Evolutionary conservation across 2,888 invertebrate genomes (phyloP).

Genomic region (Drosophila suboccidentalis): DNA sequence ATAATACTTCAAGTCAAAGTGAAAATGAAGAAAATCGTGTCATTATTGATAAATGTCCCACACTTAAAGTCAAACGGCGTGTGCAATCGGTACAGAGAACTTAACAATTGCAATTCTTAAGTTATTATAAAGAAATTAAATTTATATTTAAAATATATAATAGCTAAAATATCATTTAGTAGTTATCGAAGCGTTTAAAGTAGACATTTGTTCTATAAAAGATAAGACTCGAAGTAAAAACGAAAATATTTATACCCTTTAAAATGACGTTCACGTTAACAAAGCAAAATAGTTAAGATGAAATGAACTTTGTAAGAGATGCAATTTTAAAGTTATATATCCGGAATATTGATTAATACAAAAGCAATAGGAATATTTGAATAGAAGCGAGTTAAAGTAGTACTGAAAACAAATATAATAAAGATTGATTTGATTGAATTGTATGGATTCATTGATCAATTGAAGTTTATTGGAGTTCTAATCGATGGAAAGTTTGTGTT

Average conservation of each 20-base stretch:
- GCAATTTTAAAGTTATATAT: neutral
- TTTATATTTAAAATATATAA: neutral
- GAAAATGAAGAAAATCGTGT: constrained; percentile 35
- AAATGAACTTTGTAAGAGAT: too few relatives aligned
- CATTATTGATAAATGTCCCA: constrained; percentile 35
- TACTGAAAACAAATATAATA: neutral
- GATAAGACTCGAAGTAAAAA: neutral
- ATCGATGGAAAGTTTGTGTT: constrained; percentile 22
- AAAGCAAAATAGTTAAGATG: too few relatives aligned
- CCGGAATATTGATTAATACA: too few relatives aligned
- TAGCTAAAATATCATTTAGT: neutral
- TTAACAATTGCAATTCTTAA: neutral
- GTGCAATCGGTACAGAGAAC: neutral
- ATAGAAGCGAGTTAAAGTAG: neutral
- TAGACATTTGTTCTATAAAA: neutral
- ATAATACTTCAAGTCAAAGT: constrained; percentile 48
- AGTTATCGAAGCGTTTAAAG: neutral
- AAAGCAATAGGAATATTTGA: neutral
- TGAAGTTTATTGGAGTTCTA: constrained; percentile 41
- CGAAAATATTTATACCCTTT: neutral
- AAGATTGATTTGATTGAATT: constrained; percentile 20
- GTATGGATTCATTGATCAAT: constrained; percentile 35
- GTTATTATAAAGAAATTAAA: constrained; percentile 8
- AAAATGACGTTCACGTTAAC: neutral
- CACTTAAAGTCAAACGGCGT: constrained; percentile 29